Conservation (phyloP, 2,797 vertebrate species). For the Lophotriccus pileatus region DNA sequence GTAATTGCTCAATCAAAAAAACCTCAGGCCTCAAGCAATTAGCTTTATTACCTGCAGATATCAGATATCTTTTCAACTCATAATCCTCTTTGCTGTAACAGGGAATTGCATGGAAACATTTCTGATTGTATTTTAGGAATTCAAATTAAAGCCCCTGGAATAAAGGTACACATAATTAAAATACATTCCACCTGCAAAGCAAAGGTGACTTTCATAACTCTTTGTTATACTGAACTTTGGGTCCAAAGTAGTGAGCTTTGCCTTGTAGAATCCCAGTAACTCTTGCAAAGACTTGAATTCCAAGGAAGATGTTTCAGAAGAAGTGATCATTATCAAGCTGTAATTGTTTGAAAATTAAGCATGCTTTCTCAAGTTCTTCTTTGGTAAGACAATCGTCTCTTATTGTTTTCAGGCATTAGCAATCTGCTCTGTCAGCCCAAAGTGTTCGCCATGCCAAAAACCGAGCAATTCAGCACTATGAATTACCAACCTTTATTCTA, state of each 20-base stretch:
- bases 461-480: not conserved
- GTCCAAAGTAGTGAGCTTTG: not conserved
- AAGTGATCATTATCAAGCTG: not conserved
- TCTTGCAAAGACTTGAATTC: not conserved
- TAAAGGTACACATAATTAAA: not conserved
- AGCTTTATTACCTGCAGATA: conserved; percentile 7
- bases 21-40: not conserved
- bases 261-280: not conserved
- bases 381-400: not conserved
- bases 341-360: not conserved
- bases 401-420: not conserved
- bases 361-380: not conserved
- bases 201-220: not conserved
- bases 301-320: not conserved
- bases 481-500: not conserved
- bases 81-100: not conserved
- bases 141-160: not conserved
- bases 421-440: not conserved
- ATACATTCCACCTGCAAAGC: not conserved
- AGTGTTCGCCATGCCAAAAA: not conserved
- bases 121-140: not conserved
- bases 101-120: not conserved
- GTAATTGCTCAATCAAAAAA: conserved; percentile 14
- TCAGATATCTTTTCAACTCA: not conserved
- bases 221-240: not conserved